Base-by-base conservation (phyloP, 1,140 invertebrate genomes). In the Solenopsis invicta region DNA sequence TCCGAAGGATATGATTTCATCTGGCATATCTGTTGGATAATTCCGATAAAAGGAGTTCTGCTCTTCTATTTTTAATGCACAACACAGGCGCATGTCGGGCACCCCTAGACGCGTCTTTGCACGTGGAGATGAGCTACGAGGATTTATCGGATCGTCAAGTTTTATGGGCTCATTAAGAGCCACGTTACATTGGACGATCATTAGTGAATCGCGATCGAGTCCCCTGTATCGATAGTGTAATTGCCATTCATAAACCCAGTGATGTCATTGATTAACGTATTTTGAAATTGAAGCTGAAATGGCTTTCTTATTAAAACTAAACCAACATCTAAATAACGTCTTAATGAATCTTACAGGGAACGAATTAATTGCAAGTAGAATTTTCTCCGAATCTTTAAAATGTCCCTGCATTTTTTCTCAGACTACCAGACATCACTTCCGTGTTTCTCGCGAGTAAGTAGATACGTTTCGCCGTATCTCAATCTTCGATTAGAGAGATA, bases 81-180 rank as follows among this genome's bases (percentile, higher is more conserved):
- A 69, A 67, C 45, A 80, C 37, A 67, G 62, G 48, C 64, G 34
- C 64, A 81, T 41, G 62, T 69, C 18, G n/a, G 56, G 1, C 56
- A n/a, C n/a, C n/a, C 37, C 18, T 18, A 52, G 34, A 34, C 45
- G 29, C 45, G 29, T 54, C 77, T 54, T 80, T 54, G 48, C 29
- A 16, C 9, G 24, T 34, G 12, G 34, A 76, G 34, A 76, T n/a
- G 54, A 45, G n/a, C 74, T 37, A 75, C n/a, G 72, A 13, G 18
- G 16, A 66, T 78, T 78, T 66, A 78, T 66, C 59, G 76, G 76
- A 78, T 78, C 59, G 59, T 48, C 24, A 78, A 37, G 24, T 81
- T 81, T 81, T 81, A 81, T 71, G 9, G 34, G 18, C n/a, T 56
- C 77, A 29, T 81, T 81, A 41, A 16, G n/a, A 41, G 16, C 48